phyloP scores from a whole-genome alignment of 2,797 vertebrate genomes.

The Cynopterus sphinx region DNA sequence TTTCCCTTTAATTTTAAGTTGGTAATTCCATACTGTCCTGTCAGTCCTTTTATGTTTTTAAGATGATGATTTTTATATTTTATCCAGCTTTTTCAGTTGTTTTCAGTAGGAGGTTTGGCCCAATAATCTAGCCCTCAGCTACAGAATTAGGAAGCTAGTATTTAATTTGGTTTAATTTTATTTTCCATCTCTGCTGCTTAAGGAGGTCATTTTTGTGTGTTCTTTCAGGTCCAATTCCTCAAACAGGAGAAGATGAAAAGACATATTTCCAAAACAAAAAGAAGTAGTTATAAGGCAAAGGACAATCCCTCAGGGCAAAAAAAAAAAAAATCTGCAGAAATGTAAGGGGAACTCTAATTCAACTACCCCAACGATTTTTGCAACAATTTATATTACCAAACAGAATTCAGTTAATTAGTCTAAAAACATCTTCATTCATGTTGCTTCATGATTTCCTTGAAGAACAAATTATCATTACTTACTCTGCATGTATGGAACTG shows the following conservation, averaged over 20 bases:
- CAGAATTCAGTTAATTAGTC: slow-evolving; percentile 28
- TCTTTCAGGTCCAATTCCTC: not conserved
- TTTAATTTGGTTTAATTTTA: slow-evolving; percentile 13
- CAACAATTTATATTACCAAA: slow-evolving; percentile 30
- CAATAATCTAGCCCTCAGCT: slow-evolving; percentile 32
- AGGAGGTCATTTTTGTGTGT: not conserved
- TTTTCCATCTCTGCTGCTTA: slow-evolving; percentile 36
- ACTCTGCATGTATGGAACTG: not conserved
- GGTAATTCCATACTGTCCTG: not conserved
- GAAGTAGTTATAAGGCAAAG: not conserved
- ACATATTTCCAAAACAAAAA: slow-evolving; percentile 34
- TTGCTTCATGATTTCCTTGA: slow-evolving; percentile 9
- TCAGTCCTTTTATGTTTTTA: not conserved
- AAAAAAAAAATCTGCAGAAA: not conserved
- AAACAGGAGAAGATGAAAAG: not conserved
- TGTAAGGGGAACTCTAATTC: slow-evolving; percentile 15
- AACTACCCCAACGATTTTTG: slow-evolving; percentile 10
- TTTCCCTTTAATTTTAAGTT: not conserved
- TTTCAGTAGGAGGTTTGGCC: not conserved
- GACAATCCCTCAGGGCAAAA: not conserved
- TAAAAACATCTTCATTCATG: slow-evolving; percentile 43
- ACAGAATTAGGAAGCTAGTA: not conserved
- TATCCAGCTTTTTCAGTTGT: not conserved
- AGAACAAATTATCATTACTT: slow-evolving; percentile 26
- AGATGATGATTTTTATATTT: slow-evolving; percentile 22